Conservation (phyloP, 2,888 invertebrate genomes). For the Aleiodes alternator region DNA sequence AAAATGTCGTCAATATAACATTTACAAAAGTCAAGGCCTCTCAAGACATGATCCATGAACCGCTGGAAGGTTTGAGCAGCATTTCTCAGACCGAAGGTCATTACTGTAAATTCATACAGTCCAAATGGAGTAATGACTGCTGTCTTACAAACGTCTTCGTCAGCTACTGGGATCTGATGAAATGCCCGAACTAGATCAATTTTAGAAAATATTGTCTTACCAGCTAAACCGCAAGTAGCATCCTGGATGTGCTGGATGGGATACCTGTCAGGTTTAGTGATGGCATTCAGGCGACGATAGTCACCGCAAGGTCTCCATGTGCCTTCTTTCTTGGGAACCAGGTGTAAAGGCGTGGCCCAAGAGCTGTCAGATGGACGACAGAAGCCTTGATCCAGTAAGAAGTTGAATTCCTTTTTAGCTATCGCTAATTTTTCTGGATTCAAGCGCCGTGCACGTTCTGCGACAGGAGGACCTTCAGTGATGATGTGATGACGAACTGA, state of each 20-base stretch:
- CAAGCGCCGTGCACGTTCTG: too few relatives aligned
- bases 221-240: slow-evolving; percentile 56
- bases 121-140: slow-evolving; percentile 62
- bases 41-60: slow-evolving; percentile 55
- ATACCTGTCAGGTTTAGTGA: slow-evolving; percentile 67
- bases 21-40: slow-evolving; percentile 37
- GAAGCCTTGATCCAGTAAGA: slow-evolving; percentile 52
- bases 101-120: slow-evolving; percentile 56
- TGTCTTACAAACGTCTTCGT: slow-evolving; percentile 61
- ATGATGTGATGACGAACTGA: too few relatives aligned
- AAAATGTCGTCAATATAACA: slow-evolving; percentile 48
- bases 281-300: neutral
- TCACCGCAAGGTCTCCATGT: slow-evolving; percentile 71
- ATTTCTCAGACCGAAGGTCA: slow-evolving; percentile 60
- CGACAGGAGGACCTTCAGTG: too few relatives aligned
- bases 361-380: slow-evolving; percentile 43
- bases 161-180: slow-evolving; percentile 60
- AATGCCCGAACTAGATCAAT: slow-evolving; percentile 60
- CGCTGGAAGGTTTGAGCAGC: slow-evolving; percentile 62
- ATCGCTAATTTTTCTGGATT: too few relatives aligned
- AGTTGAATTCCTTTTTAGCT: too few relatives aligned
- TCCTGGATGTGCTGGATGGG: slow-evolving; percentile 67
- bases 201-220: slow-evolving; percentile 60
- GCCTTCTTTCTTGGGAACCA: slow-evolving; percentile 43
- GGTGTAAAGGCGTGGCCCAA: slow-evolving; percentile 61